Percentiles rank a stretch among this genome's conserved stretches.
phyloP scores from a whole-genome alignment of 2,113 vertebrate species.

The Gnathonemus echidnorhynchus region DNA sequence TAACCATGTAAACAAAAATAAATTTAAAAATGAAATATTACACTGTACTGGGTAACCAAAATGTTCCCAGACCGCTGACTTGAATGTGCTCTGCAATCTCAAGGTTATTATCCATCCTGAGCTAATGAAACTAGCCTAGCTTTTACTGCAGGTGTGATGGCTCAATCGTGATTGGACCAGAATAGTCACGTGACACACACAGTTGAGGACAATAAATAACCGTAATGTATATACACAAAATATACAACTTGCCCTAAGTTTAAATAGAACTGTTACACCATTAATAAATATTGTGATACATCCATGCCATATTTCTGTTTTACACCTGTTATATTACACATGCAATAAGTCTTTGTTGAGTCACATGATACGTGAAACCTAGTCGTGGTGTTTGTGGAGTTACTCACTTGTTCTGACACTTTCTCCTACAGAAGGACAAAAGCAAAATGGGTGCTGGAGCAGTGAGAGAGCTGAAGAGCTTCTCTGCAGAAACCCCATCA shows the following conservation, averaged over 20 bases:
- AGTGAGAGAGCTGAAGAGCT: constrained; percentile 62
- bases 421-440: constrained; percentile 68
- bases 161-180: background rate
- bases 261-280: background rate
- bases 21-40: background rate
- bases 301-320: background rate
- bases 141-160: background rate
- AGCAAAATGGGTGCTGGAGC: constrained; percentile 54
- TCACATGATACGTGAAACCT: background rate
- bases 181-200: background rate
- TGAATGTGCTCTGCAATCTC: background rate
- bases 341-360: background rate
- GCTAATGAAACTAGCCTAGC: background rate
- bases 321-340: background rate
- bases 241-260: background rate
- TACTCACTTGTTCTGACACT: background rate
- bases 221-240: background rate
- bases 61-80: background rate
- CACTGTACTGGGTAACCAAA: background rate
- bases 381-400: background rate
- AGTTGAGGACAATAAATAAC: background rate
- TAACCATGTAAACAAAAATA: background rate
- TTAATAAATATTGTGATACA: background rate
- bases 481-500: constrained; percentile 60
- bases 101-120: background rate